phyloP scores from a whole-genome alignment of 2,113 vertebrate genomes.

The pig (Sus scrofa) region T2T-Sscrofa CM000820.6:21657001-21657500 shows the following conservation, averaged over 20 bases:
- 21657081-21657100: too few species aligned
- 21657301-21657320: background rate
- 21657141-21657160: background rate
- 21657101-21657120: too few species aligned
- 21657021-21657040: too few species aligned
- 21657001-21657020: too few species aligned
- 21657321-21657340: conserved; percentile 52
- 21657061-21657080: too few species aligned
- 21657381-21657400: conserved; percentile 4
- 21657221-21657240: background rate
- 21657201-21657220: background rate
- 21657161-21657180: background rate
- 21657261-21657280: conserved; percentile 17
- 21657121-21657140: background rate
- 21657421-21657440: conserved; percentile 66
- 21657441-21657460: conserved; percentile 63
- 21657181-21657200: background rate
- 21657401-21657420: background rate
- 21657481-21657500: conserved; percentile 24
- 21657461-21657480: conserved; percentile 65
- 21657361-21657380: background rate
- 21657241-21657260: background rate
- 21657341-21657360: background rate
- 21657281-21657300: background rate
- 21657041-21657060: too few species aligned